These are phyloP conservation scores for Plusia festucae DNA, from an alignment of 2,888 invertebrate genomes.

Conservation along the genomic window DNA sequence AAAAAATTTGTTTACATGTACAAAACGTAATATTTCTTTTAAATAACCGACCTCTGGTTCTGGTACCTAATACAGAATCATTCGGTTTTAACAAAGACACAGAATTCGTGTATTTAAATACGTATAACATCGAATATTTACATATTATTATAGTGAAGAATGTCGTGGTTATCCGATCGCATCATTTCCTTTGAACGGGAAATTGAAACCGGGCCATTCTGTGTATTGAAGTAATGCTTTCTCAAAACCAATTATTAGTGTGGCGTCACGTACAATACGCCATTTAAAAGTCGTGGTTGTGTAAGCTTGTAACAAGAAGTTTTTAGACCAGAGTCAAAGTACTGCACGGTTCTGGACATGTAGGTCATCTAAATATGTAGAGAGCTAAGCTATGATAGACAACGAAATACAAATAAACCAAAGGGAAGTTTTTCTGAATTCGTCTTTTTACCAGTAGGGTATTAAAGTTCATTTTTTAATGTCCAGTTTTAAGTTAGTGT, in stretches of 20 bases:
- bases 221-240: constrained; percentile 78
- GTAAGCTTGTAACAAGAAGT: constrained; percentile 24
- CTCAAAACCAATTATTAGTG: constrained; percentile 76
- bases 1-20: constrained; percentile 12
- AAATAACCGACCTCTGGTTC: background rate
- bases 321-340: background rate
- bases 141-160: constrained; percentile 68
- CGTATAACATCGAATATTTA: constrained; percentile 48
- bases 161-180: constrained; percentile 76
- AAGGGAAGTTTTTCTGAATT: too few relatives aligned
- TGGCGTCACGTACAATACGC: constrained; percentile 56
- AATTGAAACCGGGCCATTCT: constrained; percentile 72
- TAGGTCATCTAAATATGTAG: too few relatives aligned
- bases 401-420: too few relatives aligned
- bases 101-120: background rate
- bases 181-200: constrained; percentile 75
- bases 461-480: too few relatives aligned
- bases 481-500: too few relatives aligned
- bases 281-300: constrained; percentile 39
- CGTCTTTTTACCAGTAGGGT: too few relatives aligned
- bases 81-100: background rate
- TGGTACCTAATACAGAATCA: too few relatives aligned
- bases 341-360: background rate
- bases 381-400: too few relatives aligned
- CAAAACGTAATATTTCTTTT: background rate